Evolutionary conservation across 2,797 vertebrate genomes (phyloP).

Genomic region (Gouania willdenowi): DNA sequence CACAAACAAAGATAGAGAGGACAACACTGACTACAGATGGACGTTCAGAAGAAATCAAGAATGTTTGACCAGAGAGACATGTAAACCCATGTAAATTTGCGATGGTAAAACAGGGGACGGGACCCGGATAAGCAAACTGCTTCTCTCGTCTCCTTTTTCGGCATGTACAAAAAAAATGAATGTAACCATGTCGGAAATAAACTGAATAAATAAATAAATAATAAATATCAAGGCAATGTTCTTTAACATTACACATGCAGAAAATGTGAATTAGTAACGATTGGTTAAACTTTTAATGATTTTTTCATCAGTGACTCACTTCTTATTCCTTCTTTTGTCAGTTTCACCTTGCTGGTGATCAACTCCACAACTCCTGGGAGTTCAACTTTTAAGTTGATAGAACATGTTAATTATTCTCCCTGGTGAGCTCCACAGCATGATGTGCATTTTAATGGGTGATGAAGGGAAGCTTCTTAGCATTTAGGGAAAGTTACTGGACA

Average conservation of each 20-base stretch:
- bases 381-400: conserved; percentile 36
- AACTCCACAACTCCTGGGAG: conserved; percentile 26
- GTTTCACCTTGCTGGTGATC: conserved; percentile 36
- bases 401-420: conserved; percentile 39
- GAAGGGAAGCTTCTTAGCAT: conserved; percentile 12
- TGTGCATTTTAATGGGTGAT: conserved; percentile 38
- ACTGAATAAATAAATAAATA: no score
- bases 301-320: conserved; percentile 12
- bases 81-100: no score
- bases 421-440: conserved; percentile 36
- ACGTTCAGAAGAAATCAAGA: no score
- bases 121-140: no score
- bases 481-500: conserved; percentile 16
- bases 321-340: conserved; percentile 29
- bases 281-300: not conserved
- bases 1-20: no score
- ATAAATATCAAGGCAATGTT: not conserved
- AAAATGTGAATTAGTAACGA: conserved; percentile 3
- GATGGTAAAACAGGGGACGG: no score
- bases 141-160: no score
- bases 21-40: no score
- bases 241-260: not conserved
- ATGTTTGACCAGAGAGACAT: no score
- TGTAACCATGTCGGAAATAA: no score
- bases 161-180: no score